Percentiles rank a stretch among this genome's conserved stretches.
Evolutionary conservation across 2,888 invertebrate species (phyloP).

Genomic region (Pollenia labialis): DNA sequence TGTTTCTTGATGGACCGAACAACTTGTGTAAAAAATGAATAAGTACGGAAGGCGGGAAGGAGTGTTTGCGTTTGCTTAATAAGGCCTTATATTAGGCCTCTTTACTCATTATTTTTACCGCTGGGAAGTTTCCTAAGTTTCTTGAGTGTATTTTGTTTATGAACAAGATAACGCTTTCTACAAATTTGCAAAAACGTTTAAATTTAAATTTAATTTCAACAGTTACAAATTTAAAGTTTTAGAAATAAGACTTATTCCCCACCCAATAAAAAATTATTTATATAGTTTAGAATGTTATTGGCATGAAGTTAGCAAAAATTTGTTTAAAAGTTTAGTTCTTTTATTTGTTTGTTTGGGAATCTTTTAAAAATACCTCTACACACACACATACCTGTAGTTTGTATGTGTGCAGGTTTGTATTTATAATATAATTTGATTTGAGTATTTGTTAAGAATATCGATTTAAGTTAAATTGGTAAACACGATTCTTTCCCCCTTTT

Average conservation of each 20-base stretch:
- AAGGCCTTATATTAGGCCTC: no score
- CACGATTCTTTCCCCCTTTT: background rate
- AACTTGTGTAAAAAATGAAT: no score
- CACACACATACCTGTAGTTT: background rate
- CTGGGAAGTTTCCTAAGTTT: no score
- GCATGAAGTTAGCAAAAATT: constrained; percentile 37
- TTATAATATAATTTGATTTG: constrained; percentile 59
- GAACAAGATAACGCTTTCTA: no score
- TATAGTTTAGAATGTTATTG: constrained; percentile 26
- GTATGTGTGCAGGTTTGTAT: constrained; percentile 26
- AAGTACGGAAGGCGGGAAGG: no score
- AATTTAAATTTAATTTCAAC: no score
- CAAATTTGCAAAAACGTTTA: no score
- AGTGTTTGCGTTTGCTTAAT: no score
- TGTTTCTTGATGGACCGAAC: no score
- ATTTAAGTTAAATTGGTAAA: constrained; percentile 55
- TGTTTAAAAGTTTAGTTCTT: constrained; percentile 28
- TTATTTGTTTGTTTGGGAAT: constrained; percentile 21
- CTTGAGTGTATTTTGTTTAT: no score
- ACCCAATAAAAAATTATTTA: background rate
- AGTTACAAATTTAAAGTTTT: no score
- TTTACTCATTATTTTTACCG: no score
- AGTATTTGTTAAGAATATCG: constrained; percentile 64
- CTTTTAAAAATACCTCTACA: background rate
- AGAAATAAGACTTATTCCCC: background rate